These are phyloP conservation scores for Steinernema scapterisci DNA, from an alignment of 2,888 invertebrate species.

Conservation along the genomic window DNA sequence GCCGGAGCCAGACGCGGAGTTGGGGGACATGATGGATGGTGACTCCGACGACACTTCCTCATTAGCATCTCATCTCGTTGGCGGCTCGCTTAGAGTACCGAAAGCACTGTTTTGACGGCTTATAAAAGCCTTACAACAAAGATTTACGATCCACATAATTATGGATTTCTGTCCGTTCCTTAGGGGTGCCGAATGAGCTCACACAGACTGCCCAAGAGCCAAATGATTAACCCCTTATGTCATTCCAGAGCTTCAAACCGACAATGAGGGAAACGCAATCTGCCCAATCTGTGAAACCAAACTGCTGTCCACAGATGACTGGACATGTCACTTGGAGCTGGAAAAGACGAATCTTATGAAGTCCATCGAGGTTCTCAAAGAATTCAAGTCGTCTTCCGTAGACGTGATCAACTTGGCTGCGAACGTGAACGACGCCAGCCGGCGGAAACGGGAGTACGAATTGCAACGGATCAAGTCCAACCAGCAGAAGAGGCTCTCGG, in stretches of 20 bases:
- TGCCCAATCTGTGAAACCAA: conserved; percentile 56
- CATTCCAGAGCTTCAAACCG: conserved; percentile 53
- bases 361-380: conserved; percentile 41
- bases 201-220: no score
- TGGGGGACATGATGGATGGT: not conserved
- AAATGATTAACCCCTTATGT: no score
- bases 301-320: conserved; percentile 48
- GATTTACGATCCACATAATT: no score
- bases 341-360: conserved; percentile 49
- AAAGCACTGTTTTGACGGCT: conserved; percentile 12
- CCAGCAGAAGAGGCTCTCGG: conserved; percentile 55
- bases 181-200: no score
- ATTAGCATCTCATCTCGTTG: not conserved
- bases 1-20: not conserved
- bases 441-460: conserved; percentile 52
- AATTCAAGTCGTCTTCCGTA: not conserved
- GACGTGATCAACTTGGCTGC: not conserved
- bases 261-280: conserved; percentile 55
- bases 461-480: conserved; percentile 52
- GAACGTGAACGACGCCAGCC: not conserved
- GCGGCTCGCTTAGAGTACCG: not conserved
- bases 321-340: conserved; percentile 49
- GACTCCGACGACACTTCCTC: not conserved
- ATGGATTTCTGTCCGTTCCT: no score
- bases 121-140: conserved; percentile 14